These are phyloP conservation scores for Metalampra italica DNA, from an alignment of 2,888 invertebrate genomes.

Conservation along the genomic window DNA sequence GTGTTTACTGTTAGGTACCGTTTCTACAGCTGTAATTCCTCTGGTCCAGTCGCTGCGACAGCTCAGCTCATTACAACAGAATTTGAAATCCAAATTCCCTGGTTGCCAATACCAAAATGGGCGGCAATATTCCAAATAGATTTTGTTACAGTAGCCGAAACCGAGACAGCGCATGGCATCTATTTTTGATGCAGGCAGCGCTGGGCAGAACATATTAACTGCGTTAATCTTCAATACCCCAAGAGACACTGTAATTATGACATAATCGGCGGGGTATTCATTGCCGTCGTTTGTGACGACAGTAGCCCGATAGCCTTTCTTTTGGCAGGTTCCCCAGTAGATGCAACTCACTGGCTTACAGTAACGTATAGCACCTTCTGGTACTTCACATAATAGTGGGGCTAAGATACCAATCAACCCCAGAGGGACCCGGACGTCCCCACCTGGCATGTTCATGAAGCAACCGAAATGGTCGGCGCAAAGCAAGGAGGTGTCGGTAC, in stretches of 20 bases:
- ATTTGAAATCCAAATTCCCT: constrained; percentile 81
- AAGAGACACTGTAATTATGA: constrained; percentile 86
- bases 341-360: constrained; percentile 85
- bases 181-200: constrained; percentile 83
- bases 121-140: constrained; percentile 85
- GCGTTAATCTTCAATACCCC: constrained; percentile 84
- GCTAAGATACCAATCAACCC: constrained; percentile 82
- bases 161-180: constrained; percentile 83
- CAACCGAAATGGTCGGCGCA: constrained; percentile 59
- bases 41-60: constrained; percentile 83
- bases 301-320: constrained; percentile 62
- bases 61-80: constrained; percentile 73
- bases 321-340: constrained; percentile 81
- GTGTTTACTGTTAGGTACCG: constrained; percentile 83
- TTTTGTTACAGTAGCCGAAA: constrained; percentile 86
- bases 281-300: constrained; percentile 84
- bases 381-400: constrained; percentile 81
- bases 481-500: constrained; percentile 78
- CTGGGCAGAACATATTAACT: constrained; percentile 83
- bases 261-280: constrained; percentile 86
- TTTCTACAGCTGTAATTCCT: constrained; percentile 83
- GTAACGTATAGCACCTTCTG: constrained; percentile 80
- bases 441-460: constrained; percentile 77
- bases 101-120: constrained; percentile 86
- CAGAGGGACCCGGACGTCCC: constrained; percentile 79